These are phyloP conservation scores for Hydra vulgaris DNA, from an alignment of 30 jellyfish, hydroid and myxozoan species.

Conservation along the genomic window DNA sequence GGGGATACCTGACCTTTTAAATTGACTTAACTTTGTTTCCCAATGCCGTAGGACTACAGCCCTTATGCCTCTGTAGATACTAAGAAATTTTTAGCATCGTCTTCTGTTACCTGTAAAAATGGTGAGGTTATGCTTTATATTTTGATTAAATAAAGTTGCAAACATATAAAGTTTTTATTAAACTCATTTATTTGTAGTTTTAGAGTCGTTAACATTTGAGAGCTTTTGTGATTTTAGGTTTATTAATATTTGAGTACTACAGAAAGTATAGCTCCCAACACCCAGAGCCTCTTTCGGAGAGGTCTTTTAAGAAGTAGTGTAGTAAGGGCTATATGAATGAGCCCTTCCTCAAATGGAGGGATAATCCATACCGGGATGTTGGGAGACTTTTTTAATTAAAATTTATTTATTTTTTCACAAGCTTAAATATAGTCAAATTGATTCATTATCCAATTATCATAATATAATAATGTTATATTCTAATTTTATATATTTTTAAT, in stretches of 20 bases:
- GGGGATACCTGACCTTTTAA: neutral
- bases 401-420: neutral
- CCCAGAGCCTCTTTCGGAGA: neutral
- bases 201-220: neutral
- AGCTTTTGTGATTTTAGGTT: neutral
- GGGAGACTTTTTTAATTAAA: neutral
- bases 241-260: too few species aligned
- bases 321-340: neutral
- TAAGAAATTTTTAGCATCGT: neutral
- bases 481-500: too few species aligned
- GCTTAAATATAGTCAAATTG: neutral
- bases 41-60: neutral
- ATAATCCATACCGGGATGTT: neutral
- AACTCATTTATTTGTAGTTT: neutral
- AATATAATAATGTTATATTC: too few species aligned
- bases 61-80: neutral
- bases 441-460: neutral
- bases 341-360: neutral
- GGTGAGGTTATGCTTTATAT: neutral
- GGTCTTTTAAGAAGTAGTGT: neutral
- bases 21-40: neutral
- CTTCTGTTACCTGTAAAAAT: neutral
- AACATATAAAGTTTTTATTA: too few species aligned
- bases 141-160: neutral
- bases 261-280: neutral